A percentile compares a stretch with the other conserved stretches of the same genome.
phyloP scores from a whole-genome alignment of 1,140 invertebrate species.

The Drosophila willistoni region DNA sequence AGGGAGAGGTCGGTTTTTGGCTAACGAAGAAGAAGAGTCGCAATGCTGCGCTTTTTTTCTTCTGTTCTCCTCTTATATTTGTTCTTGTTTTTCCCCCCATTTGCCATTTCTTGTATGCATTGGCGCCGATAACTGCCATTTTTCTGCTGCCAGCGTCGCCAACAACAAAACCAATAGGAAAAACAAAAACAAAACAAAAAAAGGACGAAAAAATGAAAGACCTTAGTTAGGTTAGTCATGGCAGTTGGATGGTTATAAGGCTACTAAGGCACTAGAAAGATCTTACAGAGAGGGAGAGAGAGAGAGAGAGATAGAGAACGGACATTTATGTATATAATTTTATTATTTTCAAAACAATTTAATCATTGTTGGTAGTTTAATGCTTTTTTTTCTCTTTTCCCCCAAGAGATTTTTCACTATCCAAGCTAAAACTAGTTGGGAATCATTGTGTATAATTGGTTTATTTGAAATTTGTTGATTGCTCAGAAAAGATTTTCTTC shows the following conservation, averaged over 20 bases:
- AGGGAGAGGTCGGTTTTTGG: neutral
- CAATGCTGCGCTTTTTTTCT: constrained; percentile 4
- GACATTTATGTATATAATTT: no score
- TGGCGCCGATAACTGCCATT: constrained; percentile 67
- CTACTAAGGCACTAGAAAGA: neutral
- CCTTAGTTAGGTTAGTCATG: constrained; percentile 23
- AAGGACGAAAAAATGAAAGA: neutral
- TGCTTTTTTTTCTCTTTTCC: no score
- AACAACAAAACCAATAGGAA: neutral
- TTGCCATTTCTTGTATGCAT: constrained; percentile 41
- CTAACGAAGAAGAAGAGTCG: constrained; percentile 1
- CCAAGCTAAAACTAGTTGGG: no score
- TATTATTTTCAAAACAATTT: no score
- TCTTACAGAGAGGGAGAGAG: neutral
- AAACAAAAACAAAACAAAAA: constrained; percentile 1
- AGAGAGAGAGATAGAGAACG: no score
- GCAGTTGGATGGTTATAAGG: neutral
- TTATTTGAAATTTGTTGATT: no score
- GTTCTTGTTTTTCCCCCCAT: no score
- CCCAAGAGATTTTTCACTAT: no score
- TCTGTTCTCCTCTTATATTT: no score
- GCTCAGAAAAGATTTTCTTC: no score
- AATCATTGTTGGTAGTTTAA: no score
- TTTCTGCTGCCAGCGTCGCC: constrained; percentile 49
- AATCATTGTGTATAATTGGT: no score